These are phyloP conservation scores for Oscheius sp. DNA, from an alignment of 2,888 invertebrate genomes.

Conservation along the genomic window DNA sequence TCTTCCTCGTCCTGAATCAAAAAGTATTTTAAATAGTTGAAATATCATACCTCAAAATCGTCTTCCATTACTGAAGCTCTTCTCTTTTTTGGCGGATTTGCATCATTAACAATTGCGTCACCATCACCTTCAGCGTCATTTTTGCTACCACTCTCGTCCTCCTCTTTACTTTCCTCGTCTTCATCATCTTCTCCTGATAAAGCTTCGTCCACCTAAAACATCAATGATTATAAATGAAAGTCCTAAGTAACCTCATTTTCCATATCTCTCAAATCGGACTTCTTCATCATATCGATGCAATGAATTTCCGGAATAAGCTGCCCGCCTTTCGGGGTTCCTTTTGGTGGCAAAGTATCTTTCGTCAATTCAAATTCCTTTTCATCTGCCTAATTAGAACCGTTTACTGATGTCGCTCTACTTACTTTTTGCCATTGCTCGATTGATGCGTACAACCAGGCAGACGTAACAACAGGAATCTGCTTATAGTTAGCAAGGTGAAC, in stretches of 20 bases:
- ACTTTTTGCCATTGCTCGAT: constrained; percentile 63
- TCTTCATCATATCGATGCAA: constrained; percentile 51
- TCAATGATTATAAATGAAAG: background rate
- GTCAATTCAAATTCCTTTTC: constrained; percentile 54
- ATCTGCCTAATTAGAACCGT: constrained; percentile 31
- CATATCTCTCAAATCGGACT: constrained; percentile 56
- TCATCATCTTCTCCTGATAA: constrained; percentile 61
- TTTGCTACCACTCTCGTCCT: constrained; percentile 19
- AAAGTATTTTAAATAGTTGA: constrained; percentile 29
- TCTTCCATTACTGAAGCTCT: constrained; percentile 15
- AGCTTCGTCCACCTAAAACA: constrained; percentile 56
- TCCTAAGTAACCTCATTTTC: constrained; percentile 51
- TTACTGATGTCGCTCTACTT: too few relatives aligned
- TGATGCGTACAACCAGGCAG: constrained; percentile 65
- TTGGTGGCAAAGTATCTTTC: constrained; percentile 43
- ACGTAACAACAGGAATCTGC: constrained; percentile 62
- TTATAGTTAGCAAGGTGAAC: constrained; percentile 56
- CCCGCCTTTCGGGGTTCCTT: constrained; percentile 40
- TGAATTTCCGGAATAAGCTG: constrained; percentile 47
- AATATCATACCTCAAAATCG: constrained; percentile 13
- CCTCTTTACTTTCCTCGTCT: constrained; percentile 33
- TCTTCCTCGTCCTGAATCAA: constrained; percentile 37
- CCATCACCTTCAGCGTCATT: constrained; percentile 42
- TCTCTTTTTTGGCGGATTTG: background rate
- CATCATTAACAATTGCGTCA: constrained; percentile 35